Evolutionary conservation across 2,113 vertebrate species (phyloP).

Genomic region (Pterophyllum scalare): DNA sequence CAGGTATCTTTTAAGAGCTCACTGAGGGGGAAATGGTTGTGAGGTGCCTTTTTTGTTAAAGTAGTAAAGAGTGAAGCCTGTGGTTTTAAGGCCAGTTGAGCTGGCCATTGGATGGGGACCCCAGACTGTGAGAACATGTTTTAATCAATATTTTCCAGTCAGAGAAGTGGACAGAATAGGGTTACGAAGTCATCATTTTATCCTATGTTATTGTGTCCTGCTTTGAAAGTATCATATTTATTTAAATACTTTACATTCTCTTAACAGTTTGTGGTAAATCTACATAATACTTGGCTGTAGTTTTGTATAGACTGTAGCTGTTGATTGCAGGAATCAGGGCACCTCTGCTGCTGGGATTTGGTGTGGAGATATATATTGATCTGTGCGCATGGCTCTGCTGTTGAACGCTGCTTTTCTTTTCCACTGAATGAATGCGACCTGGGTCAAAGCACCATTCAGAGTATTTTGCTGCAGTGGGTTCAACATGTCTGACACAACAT

Average conservation of each 20-base stretch:
- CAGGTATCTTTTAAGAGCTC: slow-evolving; percentile 29
- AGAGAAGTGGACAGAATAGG: slow-evolving; percentile 8
- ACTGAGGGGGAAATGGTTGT: slow-evolving; percentile 14
- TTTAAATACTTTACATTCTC: slow-evolving; percentile 46
- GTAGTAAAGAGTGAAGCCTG: slow-evolving; percentile 19
- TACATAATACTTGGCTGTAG: slow-evolving; percentile 18
- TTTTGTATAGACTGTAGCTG: slow-evolving; percentile 22
- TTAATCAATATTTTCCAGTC: slow-evolving; percentile 22
- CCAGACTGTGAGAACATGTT: slow-evolving; percentile 24
- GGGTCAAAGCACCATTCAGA: slow-evolving; percentile 30
- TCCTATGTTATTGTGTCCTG: slow-evolving; percentile 9
- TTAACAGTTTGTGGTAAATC: slow-evolving; percentile 44
- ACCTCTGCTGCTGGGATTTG: slow-evolving; percentile 40
- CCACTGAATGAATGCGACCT: slow-evolving; percentile 20
- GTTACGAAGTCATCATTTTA: slow-evolving; percentile 25
- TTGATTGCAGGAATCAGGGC: slow-evolving; percentile 14
- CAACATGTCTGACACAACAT: slow-evolving; percentile 39
- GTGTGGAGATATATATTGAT: slow-evolving; percentile 18
- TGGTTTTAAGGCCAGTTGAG: slow-evolving; percentile 42
- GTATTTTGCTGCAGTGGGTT: slow-evolving; percentile 33
- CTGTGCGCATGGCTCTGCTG: slow-evolving; percentile 15
- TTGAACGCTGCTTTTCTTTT: slow-evolving; percentile 29
- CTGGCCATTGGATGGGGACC: slow-evolving; percentile 31
- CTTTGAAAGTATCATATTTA: slow-evolving; percentile 49
- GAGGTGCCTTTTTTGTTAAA: slow-evolving; percentile 55